Base-by-base conservation (phyloP, 2,797 vertebrate species). In the Pachyuromys duprasi region DNA sequence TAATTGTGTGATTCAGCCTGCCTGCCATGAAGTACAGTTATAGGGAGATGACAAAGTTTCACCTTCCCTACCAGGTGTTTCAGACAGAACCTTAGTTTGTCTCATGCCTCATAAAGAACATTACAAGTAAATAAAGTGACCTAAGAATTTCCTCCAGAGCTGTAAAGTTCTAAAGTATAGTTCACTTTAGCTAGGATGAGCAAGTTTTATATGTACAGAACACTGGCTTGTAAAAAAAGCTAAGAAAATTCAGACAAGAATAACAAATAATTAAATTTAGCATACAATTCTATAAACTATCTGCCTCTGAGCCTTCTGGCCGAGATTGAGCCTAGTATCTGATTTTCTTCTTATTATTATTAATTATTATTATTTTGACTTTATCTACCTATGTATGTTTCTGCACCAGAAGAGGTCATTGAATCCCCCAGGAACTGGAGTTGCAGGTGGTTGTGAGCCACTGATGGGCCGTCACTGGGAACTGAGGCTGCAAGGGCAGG, bases 11-110 rank as follows among this genome's bases (percentile, higher is more conserved):
- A 70, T 62, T 95, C 94, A 90, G 74, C 36, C 67, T 95, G 53
- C 86, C 74, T 89, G 82, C 93, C 83, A 90, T 86, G 70, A 92
- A 95, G 91, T 93, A 60, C 49, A 45, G 88, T 95, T 72, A 63
- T 39, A 57, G 6, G 49, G 33, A 79, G 31, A 86, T 74, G 81
- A 80, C 28, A n/a, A 69, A 72, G 20, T 86, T 91, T 14, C 31
- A 11, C 4, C 18, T 63, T 81, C 81, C n/a, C 81, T 49, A 28
- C 87, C 14, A 26, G 49, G 76, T 62, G 13, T 84, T 42, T 95
- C 62, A 93, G 95, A 74, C 65, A 74, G 78, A 9, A 1, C 33
- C 70, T 65, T 45, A 55, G 31, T 89, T 93, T 92, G 63, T 95
- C 20, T 93, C 63, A 5, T 79, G 70, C 81, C 20, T 49, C 72